These are phyloP conservation scores for Leptinotarsa juncta DNA, from an alignment of 2,888 invertebrate species.

Conservation along the genomic window DNA sequence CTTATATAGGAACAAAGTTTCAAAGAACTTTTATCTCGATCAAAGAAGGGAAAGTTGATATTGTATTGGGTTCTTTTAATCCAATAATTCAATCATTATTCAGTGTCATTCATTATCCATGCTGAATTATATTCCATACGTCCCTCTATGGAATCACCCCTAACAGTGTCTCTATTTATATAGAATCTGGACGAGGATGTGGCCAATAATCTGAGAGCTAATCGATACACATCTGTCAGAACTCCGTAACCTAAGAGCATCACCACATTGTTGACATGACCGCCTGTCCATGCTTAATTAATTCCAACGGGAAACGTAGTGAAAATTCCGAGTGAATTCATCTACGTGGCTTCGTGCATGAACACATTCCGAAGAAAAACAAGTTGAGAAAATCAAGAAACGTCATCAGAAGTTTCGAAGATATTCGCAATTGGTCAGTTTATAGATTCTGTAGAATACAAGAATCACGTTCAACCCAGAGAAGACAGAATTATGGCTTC, in stretches of 20 bases:
- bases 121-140: too few relatives aligned
- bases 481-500: too few relatives aligned
- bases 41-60: too few relatives aligned
- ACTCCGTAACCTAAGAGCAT: neutral
- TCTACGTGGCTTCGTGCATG: neutral
- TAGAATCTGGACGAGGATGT: constrained; percentile 9
- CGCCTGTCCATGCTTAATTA: constrained; percentile 8
- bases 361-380: constrained; percentile 2
- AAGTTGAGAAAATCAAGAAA: neutral
- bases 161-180: constrained; percentile 7
- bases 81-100: too few relatives aligned
- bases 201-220: constrained; percentile 6
- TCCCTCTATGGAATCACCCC: neutral
- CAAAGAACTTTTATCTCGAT: too few relatives aligned
- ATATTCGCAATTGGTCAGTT: neutral
- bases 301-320: constrained; percentile 3
- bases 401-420: neutral
- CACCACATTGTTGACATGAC: constrained; percentile 14
- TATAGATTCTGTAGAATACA: too few relatives aligned
- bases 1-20: too few relatives aligned
- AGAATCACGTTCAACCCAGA: too few relatives aligned
- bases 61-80: too few relatives aligned
- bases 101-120: too few relatives aligned
- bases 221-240: constrained; percentile 5
- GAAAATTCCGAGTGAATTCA: constrained; percentile 17